These are phyloP conservation scores for Drosophila persimilis DNA, from an alignment of 1,140 invertebrate genomes.

Conservation along the genomic window DNA sequence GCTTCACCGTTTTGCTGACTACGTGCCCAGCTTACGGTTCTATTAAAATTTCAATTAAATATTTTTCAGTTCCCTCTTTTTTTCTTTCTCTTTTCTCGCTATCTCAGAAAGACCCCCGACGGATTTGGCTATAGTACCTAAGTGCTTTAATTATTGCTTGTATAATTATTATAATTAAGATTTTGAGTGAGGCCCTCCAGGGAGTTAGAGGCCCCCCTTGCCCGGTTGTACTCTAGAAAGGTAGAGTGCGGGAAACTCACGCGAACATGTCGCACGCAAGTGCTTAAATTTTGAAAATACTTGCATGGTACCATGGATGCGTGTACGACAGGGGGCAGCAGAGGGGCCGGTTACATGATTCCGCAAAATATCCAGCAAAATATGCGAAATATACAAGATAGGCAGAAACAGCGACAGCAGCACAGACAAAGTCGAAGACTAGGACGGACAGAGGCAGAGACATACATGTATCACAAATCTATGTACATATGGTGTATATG, in stretches of 20 bases:
- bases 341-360: too few relatives aligned
- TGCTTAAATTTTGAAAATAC: constrained; percentile 50
- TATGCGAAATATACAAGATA: too few relatives aligned
- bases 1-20: constrained; percentile 23
- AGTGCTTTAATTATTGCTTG: constrained; percentile 60
- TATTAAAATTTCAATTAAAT: constrained; percentile 76
- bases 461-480: too few relatives aligned
- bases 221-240: too few relatives aligned
- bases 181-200: constrained; percentile 40
- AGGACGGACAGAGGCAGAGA: neutral
- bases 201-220: constrained; percentile 3
- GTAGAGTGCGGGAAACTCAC: constrained; percentile 15
- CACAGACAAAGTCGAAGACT: neutral
- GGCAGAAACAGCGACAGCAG: too few relatives aligned
- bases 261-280: constrained; percentile 39
- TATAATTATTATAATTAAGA: constrained; percentile 75
- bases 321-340: too few relatives aligned
- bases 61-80: constrained; percentile 12
- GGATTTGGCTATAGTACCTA: constrained; percentile 18
- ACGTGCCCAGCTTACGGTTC: constrained; percentile 65
- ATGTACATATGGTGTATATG: too few relatives aligned
- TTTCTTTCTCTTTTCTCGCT: constrained; percentile 7
- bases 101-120: constrained; percentile 7
- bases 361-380: too few relatives aligned
- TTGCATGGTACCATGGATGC: too few relatives aligned